Evolutionary conservation across 2,113 vertebrate genomes (phyloP), one percentile per base, ranked within the genome.

Genomic region (Pomatorhinus ruficollis): DNA sequence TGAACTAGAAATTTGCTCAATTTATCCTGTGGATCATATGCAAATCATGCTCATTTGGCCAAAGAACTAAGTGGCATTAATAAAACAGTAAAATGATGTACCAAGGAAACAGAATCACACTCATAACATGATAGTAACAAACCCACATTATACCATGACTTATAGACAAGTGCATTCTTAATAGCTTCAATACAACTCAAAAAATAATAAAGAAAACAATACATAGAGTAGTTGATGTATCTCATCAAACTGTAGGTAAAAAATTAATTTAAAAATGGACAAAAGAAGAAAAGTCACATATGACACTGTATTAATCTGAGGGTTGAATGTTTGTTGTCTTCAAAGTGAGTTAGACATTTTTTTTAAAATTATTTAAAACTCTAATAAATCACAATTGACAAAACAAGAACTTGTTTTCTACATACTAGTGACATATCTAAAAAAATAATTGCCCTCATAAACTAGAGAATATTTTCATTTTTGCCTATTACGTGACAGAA

Each of bases 351-450:
- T 78, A 66, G 13, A 17, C 4, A 16, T 17, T 21, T 65, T 63
- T 17, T 6, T 2, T 19, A 40, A 63, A 35, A n/a, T 11, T 31
- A 40, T 39, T 85, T 47, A 49, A 28, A 75, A 40, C 3, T 40
- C 1, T 6, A 93, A 35, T 54, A 68, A 45, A 23, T 49, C 30
- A 44, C 13, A 40, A 5, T 35, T 23, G 59, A 39, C 0, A 0
- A 37, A 90, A 49, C 4, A 91, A 72, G 40, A 50, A 72, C 9
- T 64, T 39, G 10, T 53, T 83, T 83, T 24, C 9, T 57, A 18
- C 18, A 15, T 61, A 44, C 1, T 5, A 4, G 5, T 69, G 49
- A 33, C 6, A 27, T 5, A 4, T 28, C 39, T 54, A 68, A 57
- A 83, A 49, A 84, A 80, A 28, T 21, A 87, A 28, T 31, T 76